Conservation (phyloP, 2,113 vertebrate genomes). For the Neopipo cinnamomea region DNA sequence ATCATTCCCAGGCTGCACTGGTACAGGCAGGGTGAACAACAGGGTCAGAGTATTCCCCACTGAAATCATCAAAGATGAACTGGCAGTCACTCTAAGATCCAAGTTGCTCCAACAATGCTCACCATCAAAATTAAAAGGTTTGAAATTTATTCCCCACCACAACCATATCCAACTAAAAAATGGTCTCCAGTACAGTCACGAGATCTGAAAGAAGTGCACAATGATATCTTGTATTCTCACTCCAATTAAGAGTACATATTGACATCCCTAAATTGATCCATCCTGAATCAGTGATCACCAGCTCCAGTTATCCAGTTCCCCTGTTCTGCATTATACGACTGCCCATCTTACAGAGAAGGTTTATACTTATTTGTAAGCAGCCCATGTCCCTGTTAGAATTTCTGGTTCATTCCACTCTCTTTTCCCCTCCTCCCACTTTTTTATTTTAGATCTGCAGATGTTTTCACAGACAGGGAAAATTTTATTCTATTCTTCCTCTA, state of each 20-base stretch:
- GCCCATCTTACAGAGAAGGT: not conserved
- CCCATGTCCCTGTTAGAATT: not conserved
- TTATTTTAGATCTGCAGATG: constrained; percentile 46
- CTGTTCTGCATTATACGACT: not conserved
- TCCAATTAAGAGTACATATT: not conserved
- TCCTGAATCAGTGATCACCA: not conserved
- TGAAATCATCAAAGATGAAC: not conserved
- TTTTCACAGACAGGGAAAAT: not conserved
- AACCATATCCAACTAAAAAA: not conserved
- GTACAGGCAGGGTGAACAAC: not conserved
- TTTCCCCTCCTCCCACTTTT: not conserved
- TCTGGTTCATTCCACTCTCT: not conserved
- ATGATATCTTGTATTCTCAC: not conserved
- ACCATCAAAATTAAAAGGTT: not conserved
- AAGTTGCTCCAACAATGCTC: not conserved
- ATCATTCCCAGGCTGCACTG: not conserved
- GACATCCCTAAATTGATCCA: not conserved
- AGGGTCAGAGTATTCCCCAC: not conserved
- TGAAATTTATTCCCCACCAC: not conserved
- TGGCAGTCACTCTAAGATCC: not conserved
- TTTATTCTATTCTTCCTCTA: constrained; percentile 15
- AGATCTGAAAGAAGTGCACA: not conserved
- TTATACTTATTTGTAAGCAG: constrained; percentile 9
- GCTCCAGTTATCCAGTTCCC: not conserved
- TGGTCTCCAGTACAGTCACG: not conserved